phyloP scores from a whole-genome alignment of 2,797 vertebrate genomes.

The Crocidura indochinensis region DNA sequence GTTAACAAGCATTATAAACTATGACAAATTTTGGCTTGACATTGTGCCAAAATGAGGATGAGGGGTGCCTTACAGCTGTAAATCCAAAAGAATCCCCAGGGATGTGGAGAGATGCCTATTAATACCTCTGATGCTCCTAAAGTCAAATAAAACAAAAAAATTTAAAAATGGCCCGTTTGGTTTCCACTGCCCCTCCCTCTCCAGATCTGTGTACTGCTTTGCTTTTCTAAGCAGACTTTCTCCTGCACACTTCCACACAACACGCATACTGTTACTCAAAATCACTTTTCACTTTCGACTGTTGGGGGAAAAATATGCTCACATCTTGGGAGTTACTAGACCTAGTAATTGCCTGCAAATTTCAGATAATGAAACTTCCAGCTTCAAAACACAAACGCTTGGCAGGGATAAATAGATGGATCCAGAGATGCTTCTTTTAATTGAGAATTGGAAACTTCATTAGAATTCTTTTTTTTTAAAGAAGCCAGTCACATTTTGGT shows the following conservation, averaged over 20 bases:
- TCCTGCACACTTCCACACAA: background rate
- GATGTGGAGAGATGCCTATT: constrained; percentile 80
- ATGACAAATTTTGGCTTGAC: constrained; percentile 91
- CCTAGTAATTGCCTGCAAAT: constrained; percentile 86
- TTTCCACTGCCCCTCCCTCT: constrained; percentile 54
- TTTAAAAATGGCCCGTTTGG: constrained; percentile 73
- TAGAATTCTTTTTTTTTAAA: constrained; percentile 67
- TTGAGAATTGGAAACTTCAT: constrained; percentile 73
- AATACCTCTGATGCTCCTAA: constrained; percentile 78
- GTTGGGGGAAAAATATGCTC: constrained; percentile 69
- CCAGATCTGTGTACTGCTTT: constrained; percentile 12
- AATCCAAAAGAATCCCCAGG: constrained; percentile 80
- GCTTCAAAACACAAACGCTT: constrained; percentile 81
- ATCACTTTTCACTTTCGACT: constrained; percentile 74
- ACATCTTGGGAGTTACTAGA: constrained; percentile 81
- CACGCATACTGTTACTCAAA: constrained; percentile 41
- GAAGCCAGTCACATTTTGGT: constrained; percentile 66
- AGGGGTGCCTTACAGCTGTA: constrained; percentile 85
- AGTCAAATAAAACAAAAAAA: constrained; percentile 82
- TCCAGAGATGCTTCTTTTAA: constrained; percentile 80
- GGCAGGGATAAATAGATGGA: constrained; percentile 81
- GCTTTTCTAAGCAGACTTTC: constrained; percentile 35
- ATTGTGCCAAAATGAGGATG: constrained; percentile 88
- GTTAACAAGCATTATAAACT: constrained; percentile 91
- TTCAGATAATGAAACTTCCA: constrained; percentile 81